Percentiles rank a stretch among this genome's conserved stretches.
Conservation (phyloP, 2,113 vertebrate genomes). For the Laticauda colubrina region DNA sequence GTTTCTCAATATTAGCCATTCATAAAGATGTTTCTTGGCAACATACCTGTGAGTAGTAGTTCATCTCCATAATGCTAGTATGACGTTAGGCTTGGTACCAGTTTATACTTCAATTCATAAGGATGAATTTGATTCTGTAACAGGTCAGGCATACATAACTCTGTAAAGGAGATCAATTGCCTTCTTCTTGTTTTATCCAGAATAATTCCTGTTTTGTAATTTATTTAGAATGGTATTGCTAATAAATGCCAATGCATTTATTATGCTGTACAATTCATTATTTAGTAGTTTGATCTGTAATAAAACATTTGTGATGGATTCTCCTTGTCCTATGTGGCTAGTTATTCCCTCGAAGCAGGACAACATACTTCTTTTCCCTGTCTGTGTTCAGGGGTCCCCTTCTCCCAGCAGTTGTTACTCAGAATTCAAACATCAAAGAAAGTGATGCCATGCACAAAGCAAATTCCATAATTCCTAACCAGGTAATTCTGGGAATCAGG, state of each 20-base stretch:
- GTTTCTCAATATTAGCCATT: not conserved
- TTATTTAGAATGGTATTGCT: not conserved
- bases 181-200: not conserved
- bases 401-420: not conserved
- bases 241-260: not conserved
- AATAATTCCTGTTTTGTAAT: not conserved
- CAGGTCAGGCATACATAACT: not conserved
- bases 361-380: not conserved
- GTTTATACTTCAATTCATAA: not conserved
- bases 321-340: not conserved
- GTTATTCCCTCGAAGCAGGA: not conserved
- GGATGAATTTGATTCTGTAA: not conserved
- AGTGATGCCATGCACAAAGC: not conserved
- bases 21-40: not conserved
- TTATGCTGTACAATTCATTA: not conserved
- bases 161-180: not conserved
- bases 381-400: not conserved
- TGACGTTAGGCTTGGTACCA: not conserved
- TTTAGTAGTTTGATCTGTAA: not conserved
- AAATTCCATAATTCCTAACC: not conserved
- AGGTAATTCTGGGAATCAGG: not conserved
- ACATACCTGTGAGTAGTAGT: not conserved
- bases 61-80: not conserved
- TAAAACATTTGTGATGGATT: not conserved
- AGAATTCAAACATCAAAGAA: not conserved